Evolutionary conservation across 2,113 vertebrate genomes (phyloP).

Genomic region (Zootoca vivipara): DNA sequence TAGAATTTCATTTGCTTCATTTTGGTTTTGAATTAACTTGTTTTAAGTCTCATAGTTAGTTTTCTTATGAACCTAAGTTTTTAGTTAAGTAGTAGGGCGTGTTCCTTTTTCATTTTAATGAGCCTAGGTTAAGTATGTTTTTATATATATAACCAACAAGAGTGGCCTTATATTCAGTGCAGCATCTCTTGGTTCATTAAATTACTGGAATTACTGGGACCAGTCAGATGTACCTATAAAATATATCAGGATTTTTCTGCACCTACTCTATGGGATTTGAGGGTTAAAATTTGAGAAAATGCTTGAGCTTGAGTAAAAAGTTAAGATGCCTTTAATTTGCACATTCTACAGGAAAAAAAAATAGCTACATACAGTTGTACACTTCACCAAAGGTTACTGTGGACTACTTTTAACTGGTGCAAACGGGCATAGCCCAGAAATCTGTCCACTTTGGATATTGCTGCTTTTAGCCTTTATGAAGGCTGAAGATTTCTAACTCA

Average conservation of each 20-base stretch:
- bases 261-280: background rate
- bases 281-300: background rate
- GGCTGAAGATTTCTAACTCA: background rate
- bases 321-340: background rate
- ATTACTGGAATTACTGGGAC: slow-evolving; percentile 38
- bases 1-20: slow-evolving; percentile 27
- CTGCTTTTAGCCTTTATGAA: background rate
- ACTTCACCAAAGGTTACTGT: background rate
- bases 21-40: background rate
- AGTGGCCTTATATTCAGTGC: slow-evolving; percentile 28
- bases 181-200: slow-evolving; percentile 29
- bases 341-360: background rate
- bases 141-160: slow-evolving; percentile 14
- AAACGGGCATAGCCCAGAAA: background rate
- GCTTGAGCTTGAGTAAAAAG: too few relatives aligned
- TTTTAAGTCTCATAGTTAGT: slow-evolving; percentile 14
- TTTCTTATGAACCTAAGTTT: slow-evolving; percentile 11
- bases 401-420: background rate
- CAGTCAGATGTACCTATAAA: slow-evolving; percentile 32
- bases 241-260: background rate
- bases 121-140: slow-evolving; percentile 27
- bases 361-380: too few relatives aligned
- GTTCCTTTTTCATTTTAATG: slow-evolving; percentile 50
- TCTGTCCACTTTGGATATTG: background rate
- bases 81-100: slow-evolving; percentile 38